Percentiles rank a stretch among this genome's conserved stretches.
These are phyloP conservation scores for Anomalospiza imberbis DNA, from an alignment of 2,797 vertebrate genomes.

Conservation along the genomic window DNA sequence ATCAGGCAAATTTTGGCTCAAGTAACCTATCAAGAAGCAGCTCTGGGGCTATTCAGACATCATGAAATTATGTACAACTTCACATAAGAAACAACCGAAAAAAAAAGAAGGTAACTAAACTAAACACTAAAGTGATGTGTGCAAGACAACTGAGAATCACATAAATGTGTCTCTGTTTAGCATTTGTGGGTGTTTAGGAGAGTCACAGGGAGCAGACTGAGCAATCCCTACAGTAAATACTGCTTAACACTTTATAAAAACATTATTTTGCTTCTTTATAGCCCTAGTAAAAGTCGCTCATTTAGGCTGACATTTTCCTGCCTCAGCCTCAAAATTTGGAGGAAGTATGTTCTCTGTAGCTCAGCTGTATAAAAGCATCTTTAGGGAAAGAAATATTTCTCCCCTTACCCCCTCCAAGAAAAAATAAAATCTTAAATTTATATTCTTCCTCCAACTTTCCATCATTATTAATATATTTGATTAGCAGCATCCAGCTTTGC, in stretches of 20 bases:
- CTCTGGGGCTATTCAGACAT: neutral
- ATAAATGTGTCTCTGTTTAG: neutral
- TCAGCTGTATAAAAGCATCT: neutral
- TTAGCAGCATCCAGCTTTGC: neutral
- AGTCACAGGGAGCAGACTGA: neutral
- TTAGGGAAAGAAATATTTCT: neutral
- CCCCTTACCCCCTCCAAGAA: fast-evolving
- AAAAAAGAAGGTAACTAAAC: neutral
- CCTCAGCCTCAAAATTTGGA: neutral
- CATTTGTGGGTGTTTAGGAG: neutral
- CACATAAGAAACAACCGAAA: neutral
- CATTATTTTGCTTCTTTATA: neutral
- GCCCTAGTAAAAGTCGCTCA: neutral
- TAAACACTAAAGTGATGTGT: neutral
- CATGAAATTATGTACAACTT: neutral
- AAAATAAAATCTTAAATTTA: neutral
- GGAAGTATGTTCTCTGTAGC: neutral
- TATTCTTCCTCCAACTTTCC: neutral
- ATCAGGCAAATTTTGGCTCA: neutral
- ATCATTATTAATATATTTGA: neutral
- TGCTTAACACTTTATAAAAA: neutral
- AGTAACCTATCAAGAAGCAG: neutral
- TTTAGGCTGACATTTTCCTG: neutral
- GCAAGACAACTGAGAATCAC: neutral
- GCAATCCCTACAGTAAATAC: neutral